Base-by-base conservation (phyloP, 2,113 vertebrate species). In the Vulpes vulpes region DNA sequence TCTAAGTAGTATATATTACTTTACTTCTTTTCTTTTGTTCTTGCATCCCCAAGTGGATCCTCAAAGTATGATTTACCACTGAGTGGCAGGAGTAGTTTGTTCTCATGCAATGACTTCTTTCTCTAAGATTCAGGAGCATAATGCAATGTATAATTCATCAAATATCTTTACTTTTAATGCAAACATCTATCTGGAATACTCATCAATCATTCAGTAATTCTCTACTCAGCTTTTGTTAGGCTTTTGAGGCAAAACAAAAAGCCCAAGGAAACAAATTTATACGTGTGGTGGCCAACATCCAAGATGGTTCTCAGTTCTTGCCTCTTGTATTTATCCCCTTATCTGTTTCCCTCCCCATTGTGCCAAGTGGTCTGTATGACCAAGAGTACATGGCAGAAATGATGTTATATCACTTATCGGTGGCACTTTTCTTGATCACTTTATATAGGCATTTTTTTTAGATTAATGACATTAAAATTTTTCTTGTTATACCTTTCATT, bases 171-270 rank as follows among this genome's bases (percentile, higher is more conserved):
- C 27, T 92, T 55, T 86, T 43, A 38, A 71, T 49, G 38, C 27
- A 85, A 62, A 85, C 43, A 53, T 94, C 57, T 86, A 15, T 25
- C 64, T 86, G 64, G 80, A 94, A 86, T 23, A 74, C 32, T 81
- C 65, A 60, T 71, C 81, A 86, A 91, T 90, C 55, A 91, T 73
- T 71, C 79, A n/a, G n/a, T 73, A 90, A 86, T 80, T 80, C 55
- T 62, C 27, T 15, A 57, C n/a, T 64, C 11, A 6, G n/a, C 15
- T 80, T 94, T 91, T 85, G 27, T 65, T 65, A 55, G 62, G 69
- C 43, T 57, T 73, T 88, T 64, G 83, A 81, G 16, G 20, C 25
- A 35, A 92, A 78, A 43, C 6, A 62, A 80, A 55, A 95, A 38
- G 9, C 15, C 12, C 8, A 22, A 60, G 11, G 30, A 55, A 91